Conservation (phyloP, 1,140 invertebrate species). For the Battus philenor region DNA sequence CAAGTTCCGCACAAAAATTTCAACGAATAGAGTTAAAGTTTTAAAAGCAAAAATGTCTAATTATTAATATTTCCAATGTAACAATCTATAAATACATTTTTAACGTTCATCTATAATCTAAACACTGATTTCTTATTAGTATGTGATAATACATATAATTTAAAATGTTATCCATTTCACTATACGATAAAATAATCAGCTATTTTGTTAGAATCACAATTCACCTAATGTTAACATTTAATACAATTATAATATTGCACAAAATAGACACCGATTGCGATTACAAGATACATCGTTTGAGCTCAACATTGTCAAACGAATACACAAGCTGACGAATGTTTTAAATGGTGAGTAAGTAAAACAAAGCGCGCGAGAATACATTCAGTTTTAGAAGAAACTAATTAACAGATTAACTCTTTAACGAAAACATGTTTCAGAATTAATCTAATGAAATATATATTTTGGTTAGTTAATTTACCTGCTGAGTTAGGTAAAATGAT, state of each 20-base stretch:
- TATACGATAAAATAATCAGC: slow-evolving; percentile 64
- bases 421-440: too few relatives aligned
- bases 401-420: too few relatives aligned
- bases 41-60: slow-evolving; percentile 24
- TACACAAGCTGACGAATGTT: slow-evolving; percentile 32
- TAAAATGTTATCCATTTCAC: slow-evolving; percentile 47
- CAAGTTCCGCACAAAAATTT: too few relatives aligned
- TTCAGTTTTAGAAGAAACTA: too few relatives aligned
- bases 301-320: slow-evolving; percentile 27
- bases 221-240: slow-evolving; percentile 65
- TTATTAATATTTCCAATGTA: slow-evolving; percentile 33
- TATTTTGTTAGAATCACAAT: slow-evolving; percentile 72
- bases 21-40: too few relatives aligned
- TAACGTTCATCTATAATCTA: slow-evolving; percentile 54
- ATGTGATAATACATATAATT: slow-evolving; percentile 56
- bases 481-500: neutral
- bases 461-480: too few relatives aligned
- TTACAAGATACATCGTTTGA: slow-evolving; percentile 39
- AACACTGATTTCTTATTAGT: slow-evolving; percentile 58
- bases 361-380: slow-evolving; percentile 24
- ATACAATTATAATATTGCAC: slow-evolving; percentile 53
- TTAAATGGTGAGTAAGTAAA: slow-evolving; percentile 27
- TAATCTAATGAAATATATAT: too few relatives aligned
- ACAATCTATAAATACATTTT: slow-evolving; percentile 64
- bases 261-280: slow-evolving; percentile 56